Percentiles rank a stretch among this genome's conserved stretches.
Conservation (phyloP, 2,113 vertebrate genomes). For the Nansenia antarctica region DNA sequence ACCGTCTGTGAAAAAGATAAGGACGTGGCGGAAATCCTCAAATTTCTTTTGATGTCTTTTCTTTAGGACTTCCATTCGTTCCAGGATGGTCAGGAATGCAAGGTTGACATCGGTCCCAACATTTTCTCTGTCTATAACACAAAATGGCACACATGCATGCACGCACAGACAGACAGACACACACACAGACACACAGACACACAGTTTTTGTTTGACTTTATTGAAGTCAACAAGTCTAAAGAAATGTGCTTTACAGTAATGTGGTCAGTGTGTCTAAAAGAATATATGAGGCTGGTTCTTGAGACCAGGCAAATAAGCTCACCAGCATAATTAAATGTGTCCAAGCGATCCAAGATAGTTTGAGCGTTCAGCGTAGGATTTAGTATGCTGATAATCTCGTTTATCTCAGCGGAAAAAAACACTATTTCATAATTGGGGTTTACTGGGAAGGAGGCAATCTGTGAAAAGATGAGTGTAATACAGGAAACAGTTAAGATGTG, state of each 20-base stretch:
- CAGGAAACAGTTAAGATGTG: neutral
- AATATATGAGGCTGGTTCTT: no score
- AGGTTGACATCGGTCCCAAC: slow-evolving; percentile 67
- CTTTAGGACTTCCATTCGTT: slow-evolving; percentile 33
- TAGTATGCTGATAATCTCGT: slow-evolving; percentile 47
- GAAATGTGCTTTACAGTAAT: neutral
- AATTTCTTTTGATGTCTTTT: slow-evolving; percentile 22
- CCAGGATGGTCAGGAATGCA: slow-evolving; percentile 44
- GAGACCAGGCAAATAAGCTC: no score
- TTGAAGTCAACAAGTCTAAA: neutral
- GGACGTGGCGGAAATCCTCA: slow-evolving; percentile 56
- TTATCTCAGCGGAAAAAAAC: slow-evolving; percentile 65
- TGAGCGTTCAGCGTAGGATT: slow-evolving; percentile 24
- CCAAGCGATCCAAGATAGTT: neutral
- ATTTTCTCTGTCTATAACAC: slow-evolving; percentile 33
- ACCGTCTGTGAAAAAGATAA: slow-evolving; percentile 79
- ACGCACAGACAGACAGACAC: neutral
- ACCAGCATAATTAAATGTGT: slow-evolving; percentile 32
- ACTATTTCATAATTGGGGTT: slow-evolving; percentile 72
- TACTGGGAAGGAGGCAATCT: slow-evolving; percentile 70
- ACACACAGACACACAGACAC: neutral
- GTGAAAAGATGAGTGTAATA: slow-evolving; percentile 27
- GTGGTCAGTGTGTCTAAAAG: no score
- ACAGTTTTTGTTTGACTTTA: neutral
- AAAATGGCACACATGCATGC: no score